Percentiles rank a stretch among this genome's conserved stretches.
phyloP scores from a whole-genome alignment of 2,797 vertebrate species.

The Chelonia mydas region DNA sequence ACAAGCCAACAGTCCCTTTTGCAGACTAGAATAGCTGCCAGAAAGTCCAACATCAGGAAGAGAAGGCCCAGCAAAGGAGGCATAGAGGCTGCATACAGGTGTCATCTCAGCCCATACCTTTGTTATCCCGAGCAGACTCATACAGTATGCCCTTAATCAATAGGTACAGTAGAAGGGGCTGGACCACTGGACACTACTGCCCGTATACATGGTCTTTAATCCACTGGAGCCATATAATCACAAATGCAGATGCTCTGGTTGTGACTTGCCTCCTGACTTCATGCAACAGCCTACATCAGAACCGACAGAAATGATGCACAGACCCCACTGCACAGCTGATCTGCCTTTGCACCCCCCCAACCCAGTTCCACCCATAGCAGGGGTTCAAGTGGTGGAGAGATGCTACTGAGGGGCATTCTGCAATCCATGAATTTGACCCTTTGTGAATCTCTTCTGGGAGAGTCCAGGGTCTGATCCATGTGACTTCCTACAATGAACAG shows the following conservation, averaged over 20 bases:
- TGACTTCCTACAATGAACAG: background rate
- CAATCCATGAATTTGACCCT: background rate
- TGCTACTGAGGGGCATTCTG: too few species aligned
- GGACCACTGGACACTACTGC: accelerated
- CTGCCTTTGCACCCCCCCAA: background rate
- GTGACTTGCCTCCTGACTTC: background rate
- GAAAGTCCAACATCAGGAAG: background rate
- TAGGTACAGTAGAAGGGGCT: background rate
- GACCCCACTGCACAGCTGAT: background rate
- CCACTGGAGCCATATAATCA: accelerated
- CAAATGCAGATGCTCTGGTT: background rate
- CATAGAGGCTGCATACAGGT: background rate
- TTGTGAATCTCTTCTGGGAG: background rate
- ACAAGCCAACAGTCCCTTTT: accelerated
- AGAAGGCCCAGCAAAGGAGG: background rate
- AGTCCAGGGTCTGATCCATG: background rate
- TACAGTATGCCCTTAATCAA: accelerated
- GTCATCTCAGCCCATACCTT: background rate
- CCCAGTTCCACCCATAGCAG: background rate
- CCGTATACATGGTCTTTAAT: background rate
- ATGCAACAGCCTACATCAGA: background rate
- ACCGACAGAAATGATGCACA: background rate
- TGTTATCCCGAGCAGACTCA: background rate
- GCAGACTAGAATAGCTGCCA: background rate
- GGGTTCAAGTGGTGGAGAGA: background rate